These are phyloP conservation scores for Pterophyllum scalare DNA, from an alignment of 2,113 vertebrate species.

Conservation along the genomic window DNA sequence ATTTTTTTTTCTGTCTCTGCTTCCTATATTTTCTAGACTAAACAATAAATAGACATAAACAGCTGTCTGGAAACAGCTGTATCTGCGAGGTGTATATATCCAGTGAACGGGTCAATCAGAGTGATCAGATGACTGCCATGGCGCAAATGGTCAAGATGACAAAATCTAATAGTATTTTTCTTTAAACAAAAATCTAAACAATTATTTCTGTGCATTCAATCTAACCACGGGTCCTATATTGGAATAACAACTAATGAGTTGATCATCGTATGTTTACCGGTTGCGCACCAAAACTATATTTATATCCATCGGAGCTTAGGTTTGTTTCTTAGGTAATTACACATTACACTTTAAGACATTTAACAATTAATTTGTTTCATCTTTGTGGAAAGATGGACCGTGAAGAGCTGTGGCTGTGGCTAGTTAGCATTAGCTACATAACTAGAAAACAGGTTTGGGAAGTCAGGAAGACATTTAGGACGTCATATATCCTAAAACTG, in stretches of 20 bases:
- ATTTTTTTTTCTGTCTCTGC: not conserved
- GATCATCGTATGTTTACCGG: not conserved
- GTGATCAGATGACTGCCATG: not conserved
- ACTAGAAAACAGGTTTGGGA: constrained; percentile 21
- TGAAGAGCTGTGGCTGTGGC: not conserved
- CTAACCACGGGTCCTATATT: not conserved
- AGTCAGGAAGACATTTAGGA: not conserved
- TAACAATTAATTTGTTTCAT: not conserved
- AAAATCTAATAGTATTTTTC: not conserved
- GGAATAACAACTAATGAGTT: not conserved
- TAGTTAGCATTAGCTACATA: constrained; percentile 40
- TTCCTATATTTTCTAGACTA: no score
- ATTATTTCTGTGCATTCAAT: not conserved
- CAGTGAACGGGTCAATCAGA: not conserved
- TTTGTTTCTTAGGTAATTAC: not conserved
- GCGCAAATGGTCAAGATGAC: not conserved
- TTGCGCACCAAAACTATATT: not conserved
- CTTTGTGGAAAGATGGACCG: not conserved
- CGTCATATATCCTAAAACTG: not conserved
- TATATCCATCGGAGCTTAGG: not conserved
- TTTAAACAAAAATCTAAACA: not conserved
- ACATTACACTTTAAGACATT: not conserved
- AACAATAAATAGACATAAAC: not conserved
- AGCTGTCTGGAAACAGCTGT: not conserved
- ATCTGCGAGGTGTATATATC: not conserved